Evolutionary conservation across 2,113 vertebrate genomes (phyloP), one percentile per base, ranked within the genome.

Genomic region (Otocyon megalotis): DNA sequence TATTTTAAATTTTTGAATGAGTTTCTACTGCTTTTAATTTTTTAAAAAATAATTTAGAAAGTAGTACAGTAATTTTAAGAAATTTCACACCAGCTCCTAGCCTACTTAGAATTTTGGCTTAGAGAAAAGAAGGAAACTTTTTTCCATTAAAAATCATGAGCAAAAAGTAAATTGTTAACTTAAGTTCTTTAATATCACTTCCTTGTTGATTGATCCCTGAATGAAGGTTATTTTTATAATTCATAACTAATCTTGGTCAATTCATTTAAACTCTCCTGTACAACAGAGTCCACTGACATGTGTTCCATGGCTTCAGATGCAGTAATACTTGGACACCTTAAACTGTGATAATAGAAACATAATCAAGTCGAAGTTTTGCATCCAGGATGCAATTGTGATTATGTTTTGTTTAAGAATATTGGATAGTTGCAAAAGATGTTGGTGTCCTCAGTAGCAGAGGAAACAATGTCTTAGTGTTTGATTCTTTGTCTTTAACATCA

Each of bases 301-400:
- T 76, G n/a, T 32, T 79, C 28, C 17, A 11, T 90, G 79, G 62
- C 56, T 94, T 62, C 20, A 30, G 17, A 28, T 77, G n/a, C 9
- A 90, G 30, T 53, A 35, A 54, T 74, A 48, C 3, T 65, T 88
- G 92, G 14, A 60, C 17, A 80, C 50, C 56, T 93, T 72, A 28
- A 8, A 32, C 50, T 81, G 3, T 93, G 50, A 22, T 86, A 50
- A 90, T 90, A 93, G 74, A 81, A 93, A 62, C 53, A 28, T 80
- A 87, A 26, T 58, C 80, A 67, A 87, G 10, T 88, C 65, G 32
- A 96, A 74, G 32, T 88, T 85, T 74, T 72, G 7, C 12, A n/a
- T 82, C 37, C 43, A 85, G 50, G 24, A 35, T 94, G 37, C 60
- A 96, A 95, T 63, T 92, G 30, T 94, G 69, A 65, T 63, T 79